Percentiles rank a stretch among this genome's conserved stretches.
phyloP scores from a whole-genome alignment of 2,888 invertebrate species.

The Lordiphosa fenestrarum region DNA sequence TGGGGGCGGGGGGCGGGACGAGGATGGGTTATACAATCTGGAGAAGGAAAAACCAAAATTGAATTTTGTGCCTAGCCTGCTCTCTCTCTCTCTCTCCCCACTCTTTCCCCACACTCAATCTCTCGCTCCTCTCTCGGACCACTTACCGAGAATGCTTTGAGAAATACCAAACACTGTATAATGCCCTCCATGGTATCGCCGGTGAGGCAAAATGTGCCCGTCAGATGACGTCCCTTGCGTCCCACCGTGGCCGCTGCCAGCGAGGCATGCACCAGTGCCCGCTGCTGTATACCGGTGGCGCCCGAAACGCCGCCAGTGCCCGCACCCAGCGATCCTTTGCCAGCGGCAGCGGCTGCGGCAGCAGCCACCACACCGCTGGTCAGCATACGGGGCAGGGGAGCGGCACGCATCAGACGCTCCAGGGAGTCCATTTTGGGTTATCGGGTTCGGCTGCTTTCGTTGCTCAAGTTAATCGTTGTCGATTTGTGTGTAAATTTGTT shows the following conservation, averaged over 20 bases:
- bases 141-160: slow-evolving; percentile 96
- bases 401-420: slow-evolving; percentile 89
- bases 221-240: slow-evolving; percentile 90
- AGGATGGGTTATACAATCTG: background rate
- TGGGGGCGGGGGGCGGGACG: background rate
- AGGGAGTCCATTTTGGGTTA: slow-evolving; percentile 86
- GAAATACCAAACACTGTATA: slow-evolving; percentile 94
- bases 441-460: slow-evolving; percentile 3
- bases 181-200: slow-evolving; percentile 97
- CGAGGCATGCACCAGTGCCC: slow-evolving; percentile 89
- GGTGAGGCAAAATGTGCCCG: slow-evolving; percentile 93
- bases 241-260: slow-evolving; percentile 86
- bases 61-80: slow-evolving; percentile 50
- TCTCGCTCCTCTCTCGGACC: slow-evolving; percentile 12
- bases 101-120: slow-evolving; percentile 7
- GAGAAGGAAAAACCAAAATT: slow-evolving; percentile 64
- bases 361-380: slow-evolving; percentile 79
- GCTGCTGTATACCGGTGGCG: slow-evolving; percentile 80
- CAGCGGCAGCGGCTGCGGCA: slow-evolving; percentile 76
- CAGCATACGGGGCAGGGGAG: slow-evolving; percentile 85
- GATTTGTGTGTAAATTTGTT: slow-evolving; percentile 11
- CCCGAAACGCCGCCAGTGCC: slow-evolving; percentile 78
- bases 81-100: slow-evolving; percentile 11
- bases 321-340: slow-evolving; percentile 28
- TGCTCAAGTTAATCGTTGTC: slow-evolving; percentile 19